Evolutionary conservation across 2,888 invertebrate species (phyloP).

Genomic region (Argyresthia albistria): DNA sequence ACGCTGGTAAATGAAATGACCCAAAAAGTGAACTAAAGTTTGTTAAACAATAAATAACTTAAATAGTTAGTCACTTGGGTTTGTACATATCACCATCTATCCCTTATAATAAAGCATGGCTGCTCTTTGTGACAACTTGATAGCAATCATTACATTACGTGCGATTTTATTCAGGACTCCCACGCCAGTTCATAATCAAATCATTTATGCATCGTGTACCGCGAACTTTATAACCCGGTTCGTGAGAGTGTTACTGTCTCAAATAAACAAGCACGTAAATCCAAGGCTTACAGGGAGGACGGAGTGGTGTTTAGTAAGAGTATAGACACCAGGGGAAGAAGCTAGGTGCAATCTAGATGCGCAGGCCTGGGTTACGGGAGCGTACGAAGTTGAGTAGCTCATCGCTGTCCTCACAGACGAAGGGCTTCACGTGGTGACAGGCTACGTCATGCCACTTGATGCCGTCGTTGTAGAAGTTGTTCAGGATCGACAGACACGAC

Average conservation of each 20-base stretch:
- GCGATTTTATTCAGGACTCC: no score
- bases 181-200: no score
- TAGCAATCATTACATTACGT: not conserved
- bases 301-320: not conserved
- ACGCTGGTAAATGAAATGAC: not conserved
- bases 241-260: not conserved
- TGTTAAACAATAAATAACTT: slow-evolving; percentile 58
- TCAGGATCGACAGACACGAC: slow-evolving; percentile 89
- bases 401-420: slow-evolving; percentile 93
- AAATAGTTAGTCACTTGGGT: slow-evolving; percentile 53
- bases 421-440: slow-evolving; percentile 88
- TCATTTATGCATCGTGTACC: no score
- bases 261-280: not conserved
- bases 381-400: slow-evolving; percentile 92
- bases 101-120: not conserved
- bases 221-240: no score
- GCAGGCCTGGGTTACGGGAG: slow-evolving; percentile 88
- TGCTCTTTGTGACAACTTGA: not conserved
- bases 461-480: slow-evolving; percentile 93
- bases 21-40: slow-evolving; percentile 5
- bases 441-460: slow-evolving; percentile 91
- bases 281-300: not conserved
- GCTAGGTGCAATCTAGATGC: slow-evolving; percentile 68
- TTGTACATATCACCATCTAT: slow-evolving; percentile 42
- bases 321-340: slow-evolving; percentile 1